These are phyloP conservation scores for Nymphicus hollandicus DNA, from an alignment of 2,113 vertebrate genomes.

Conservation along the genomic window DNA sequence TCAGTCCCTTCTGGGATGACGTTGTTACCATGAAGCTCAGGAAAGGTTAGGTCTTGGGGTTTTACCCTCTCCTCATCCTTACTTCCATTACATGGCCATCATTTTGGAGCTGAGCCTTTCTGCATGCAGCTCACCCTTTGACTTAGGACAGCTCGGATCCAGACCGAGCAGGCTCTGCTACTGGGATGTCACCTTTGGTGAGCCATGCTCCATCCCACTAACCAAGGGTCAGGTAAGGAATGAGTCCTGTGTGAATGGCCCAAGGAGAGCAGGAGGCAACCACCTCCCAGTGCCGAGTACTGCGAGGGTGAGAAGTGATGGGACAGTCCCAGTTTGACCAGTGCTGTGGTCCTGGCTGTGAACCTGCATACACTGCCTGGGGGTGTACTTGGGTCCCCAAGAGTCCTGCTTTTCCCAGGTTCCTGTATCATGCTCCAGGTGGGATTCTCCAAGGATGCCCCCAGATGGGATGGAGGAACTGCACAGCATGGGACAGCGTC, in stretches of 20 bases:
- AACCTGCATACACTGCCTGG: background rate
- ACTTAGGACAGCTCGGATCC: background rate
- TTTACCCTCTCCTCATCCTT: background rate
- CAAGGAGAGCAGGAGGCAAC: background rate
- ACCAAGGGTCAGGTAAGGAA: background rate
- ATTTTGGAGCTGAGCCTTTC: background rate
- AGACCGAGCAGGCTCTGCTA: background rate
- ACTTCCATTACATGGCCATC: background rate
- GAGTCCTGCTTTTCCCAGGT: background rate
- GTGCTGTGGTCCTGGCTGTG: background rate
- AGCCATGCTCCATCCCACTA: background rate
- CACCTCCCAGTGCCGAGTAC: accelerated
- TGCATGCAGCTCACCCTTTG: background rate
- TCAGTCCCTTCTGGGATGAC: background rate
- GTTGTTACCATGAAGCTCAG: background rate
- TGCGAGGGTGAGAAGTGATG: background rate
- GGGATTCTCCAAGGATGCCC: background rate
- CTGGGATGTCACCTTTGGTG: background rate
- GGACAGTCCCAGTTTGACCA: background rate
- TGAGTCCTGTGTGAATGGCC: background rate
- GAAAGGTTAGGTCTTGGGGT: background rate
- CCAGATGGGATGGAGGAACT: accelerated
- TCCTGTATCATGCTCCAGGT: background rate
- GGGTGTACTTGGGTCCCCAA: background rate
- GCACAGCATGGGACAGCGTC: accelerated